Evolutionary conservation across 2,113 vertebrate genomes (phyloP).

Genomic region (Neolamprologus brichardi): DNA sequence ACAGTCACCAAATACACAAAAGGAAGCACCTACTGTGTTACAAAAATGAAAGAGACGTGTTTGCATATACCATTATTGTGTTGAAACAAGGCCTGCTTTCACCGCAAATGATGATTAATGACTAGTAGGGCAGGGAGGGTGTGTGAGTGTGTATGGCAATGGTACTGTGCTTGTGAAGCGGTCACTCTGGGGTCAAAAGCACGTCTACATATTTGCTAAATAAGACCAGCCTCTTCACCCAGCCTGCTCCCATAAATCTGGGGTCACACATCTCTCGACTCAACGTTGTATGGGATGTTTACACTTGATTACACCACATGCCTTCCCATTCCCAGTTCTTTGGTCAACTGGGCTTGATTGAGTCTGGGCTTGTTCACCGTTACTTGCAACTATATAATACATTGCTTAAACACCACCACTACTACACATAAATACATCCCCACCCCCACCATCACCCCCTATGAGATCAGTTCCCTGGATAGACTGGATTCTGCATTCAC

Average conservation of each 20-base stretch:
- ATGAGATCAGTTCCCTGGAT: slow-evolving; percentile 59
- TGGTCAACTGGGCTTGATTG: slow-evolving; percentile 65
- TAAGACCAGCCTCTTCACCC: slow-evolving; percentile 29
- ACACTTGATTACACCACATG: slow-evolving; percentile 58
- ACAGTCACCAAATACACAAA: slow-evolving; percentile 12
- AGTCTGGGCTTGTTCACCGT: slow-evolving; percentile 64
- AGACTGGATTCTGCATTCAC: slow-evolving; percentile 61
- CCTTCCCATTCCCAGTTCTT: slow-evolving; percentile 30
- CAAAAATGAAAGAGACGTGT: slow-evolving; percentile 15
- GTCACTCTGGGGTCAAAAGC: slow-evolving; percentile 66
- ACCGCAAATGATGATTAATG: slow-evolving; percentile 66
- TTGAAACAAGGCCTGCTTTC: slow-evolving; percentile 52
- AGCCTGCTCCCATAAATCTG: slow-evolving; percentile 54
- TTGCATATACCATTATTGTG: slow-evolving; percentile 24
- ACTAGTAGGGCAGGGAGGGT: neutral
- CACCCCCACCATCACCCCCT: slow-evolving; percentile 24
- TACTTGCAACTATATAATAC: slow-evolving; percentile 56
- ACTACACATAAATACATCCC: neutral
- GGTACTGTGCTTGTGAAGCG: slow-evolving; percentile 14
- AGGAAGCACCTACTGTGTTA: slow-evolving; percentile 14
- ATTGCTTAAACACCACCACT: slow-evolving; percentile 43
- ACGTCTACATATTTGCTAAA: slow-evolving; percentile 68
- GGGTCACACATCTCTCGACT: slow-evolving; percentile 40
- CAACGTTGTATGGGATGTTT: slow-evolving; percentile 65
- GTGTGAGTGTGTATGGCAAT: neutral